Base-by-base conservation (phyloP, 2,797 vertebrate genomes). In the Helicolenus hilgendorfi region DNA sequence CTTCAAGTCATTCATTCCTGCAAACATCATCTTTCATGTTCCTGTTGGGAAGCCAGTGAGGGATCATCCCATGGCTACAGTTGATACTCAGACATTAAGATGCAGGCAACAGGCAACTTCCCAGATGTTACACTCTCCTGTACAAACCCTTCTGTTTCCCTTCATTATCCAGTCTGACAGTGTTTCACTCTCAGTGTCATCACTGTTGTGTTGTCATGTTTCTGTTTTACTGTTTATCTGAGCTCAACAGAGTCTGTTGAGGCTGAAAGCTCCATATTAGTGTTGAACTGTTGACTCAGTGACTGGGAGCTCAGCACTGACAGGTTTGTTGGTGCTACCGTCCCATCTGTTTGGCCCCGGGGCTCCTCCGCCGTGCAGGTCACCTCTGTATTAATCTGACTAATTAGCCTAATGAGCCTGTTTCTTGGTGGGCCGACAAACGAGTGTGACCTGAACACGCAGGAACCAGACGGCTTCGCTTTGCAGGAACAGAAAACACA, bases 401-500 rank as follows among this genome's bases (percentile, higher is more conserved):
- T 93, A 93, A 95, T 95, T 94, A 93, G 81, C 76, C 84, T 94
- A 92, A 95, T 83, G 89, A 94, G 85, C 59, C 78, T 75, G 88
- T 84, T 85, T 93, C 89, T 92, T 86, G 92, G 83, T 92, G 92
- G 81, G 87, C 81, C 64, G 76, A 93, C 92, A 90, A 92, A 88
- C 79, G 77, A 87, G 86, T 59, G 78, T 33, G 60, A 93, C 93
- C 88, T 65, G 77, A 89, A 81, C 90, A 86, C 6, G 60, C 77
- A 74, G 79, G 63, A 81, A 90, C 27, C 89, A 92, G 87, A 82
- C 86, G 77, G 81, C 73, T 86, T 80, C 7, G 20, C 89, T 87
- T 87, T 11, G 24, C 72, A 22, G 79, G 71, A 89, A 70, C 77
- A 73, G 72, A 79, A 81, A 86, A 88, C 75, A 86, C 80, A 73